Conservation (phyloP, 2,113 vertebrate genomes). For the Gymnobelideus leadbeateri region DNA sequence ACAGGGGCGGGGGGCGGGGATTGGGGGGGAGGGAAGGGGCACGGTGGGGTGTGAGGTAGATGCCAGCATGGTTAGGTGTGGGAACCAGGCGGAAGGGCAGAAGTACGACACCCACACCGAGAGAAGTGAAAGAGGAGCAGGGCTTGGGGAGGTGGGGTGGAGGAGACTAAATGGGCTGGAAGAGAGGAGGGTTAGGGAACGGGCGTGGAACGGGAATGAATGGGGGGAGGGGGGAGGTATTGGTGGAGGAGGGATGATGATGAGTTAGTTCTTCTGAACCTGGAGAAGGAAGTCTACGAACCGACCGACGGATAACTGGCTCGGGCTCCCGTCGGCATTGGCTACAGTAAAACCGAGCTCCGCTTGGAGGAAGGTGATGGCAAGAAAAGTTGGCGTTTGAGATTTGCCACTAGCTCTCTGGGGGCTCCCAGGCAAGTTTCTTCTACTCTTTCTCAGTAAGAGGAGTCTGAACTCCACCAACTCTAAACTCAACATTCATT, state of each 20-base stretch:
- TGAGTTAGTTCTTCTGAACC: not conserved
- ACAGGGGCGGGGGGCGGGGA: too few species aligned
- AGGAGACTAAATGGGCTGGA: not conserved
- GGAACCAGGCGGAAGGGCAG: not conserved
- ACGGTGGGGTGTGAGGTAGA: too few species aligned
- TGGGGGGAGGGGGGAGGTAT: too few species aligned
- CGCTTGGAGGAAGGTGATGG: not conserved
- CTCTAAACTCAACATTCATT: not conserved
- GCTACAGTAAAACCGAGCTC: not conserved
- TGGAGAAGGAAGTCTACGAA: not conserved
- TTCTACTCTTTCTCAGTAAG: not conserved
- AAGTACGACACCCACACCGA: too few species aligned
- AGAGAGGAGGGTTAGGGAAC: too few species aligned
- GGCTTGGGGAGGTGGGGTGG: not conserved
- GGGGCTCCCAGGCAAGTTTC: not conserved
- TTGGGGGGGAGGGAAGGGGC: too few species aligned
- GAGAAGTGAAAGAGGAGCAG: rapidly evolving
- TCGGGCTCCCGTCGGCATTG: not conserved
- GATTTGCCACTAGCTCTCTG: not conserved
- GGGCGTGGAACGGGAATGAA: not conserved
- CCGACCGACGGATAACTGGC: not conserved
- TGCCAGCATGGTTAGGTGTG: rapidly evolving
- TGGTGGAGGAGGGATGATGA: not conserved
- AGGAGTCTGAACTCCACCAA: not conserved
- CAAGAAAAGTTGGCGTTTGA: not conserved